Conservation (phyloP, 2,888 invertebrate species). For the Apamea anceps region DNA sequence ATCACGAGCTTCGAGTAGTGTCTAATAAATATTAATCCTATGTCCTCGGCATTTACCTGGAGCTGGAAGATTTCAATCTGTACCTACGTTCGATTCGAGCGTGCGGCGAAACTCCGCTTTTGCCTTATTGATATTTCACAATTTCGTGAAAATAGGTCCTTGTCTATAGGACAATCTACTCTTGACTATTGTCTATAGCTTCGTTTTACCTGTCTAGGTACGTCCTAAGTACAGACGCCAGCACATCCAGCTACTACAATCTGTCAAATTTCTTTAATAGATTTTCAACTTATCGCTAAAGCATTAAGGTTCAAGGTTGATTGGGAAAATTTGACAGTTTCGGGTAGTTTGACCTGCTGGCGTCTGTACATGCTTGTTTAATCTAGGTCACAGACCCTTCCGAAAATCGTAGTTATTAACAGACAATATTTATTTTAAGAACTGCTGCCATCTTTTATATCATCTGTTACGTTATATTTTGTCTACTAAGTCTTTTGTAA, state of each 20-base stretch:
- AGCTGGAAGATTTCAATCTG: conserved; percentile 39
- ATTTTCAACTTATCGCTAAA: no score
- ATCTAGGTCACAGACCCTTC: not conserved
- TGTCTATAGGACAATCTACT: no score
- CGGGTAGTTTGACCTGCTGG: no score
- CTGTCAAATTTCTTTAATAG: no score
- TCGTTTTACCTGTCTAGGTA: not conserved
- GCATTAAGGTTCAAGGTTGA: no score
- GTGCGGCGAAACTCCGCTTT: not conserved
- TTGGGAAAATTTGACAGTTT: no score
- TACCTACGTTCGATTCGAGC: not conserved
- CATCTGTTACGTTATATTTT: no score
- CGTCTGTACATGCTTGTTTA: conserved; percentile 1
- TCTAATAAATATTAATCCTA: conserved; percentile 38
- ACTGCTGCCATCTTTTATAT: not conserved
- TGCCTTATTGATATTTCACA: conserved; percentile 9
- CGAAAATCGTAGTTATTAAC: not conserved
- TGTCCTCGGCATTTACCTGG: conserved; percentile 9
- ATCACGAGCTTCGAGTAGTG: not conserved
- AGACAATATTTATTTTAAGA: not conserved
- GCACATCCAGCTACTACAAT: no score
- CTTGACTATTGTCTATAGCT: no score
- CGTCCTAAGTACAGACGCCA: no score
- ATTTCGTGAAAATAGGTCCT: not conserved
- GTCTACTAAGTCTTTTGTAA: not conserved